Evolutionary conservation across 2,888 invertebrate species (phyloP).

Genomic region (Campaea margaritaria): DNA sequence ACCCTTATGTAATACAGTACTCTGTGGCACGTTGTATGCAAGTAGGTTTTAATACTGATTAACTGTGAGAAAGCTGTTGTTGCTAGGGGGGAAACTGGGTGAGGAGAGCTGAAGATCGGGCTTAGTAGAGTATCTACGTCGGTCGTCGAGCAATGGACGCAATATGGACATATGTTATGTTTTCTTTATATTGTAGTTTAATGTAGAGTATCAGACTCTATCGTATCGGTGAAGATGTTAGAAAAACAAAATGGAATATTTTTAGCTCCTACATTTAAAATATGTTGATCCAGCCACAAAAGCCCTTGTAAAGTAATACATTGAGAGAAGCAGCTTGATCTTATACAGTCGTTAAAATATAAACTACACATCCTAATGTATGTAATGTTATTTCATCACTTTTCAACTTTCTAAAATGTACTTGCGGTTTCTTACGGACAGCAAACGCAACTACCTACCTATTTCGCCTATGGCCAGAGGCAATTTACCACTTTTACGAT

Average conservation of each 20-base stretch:
- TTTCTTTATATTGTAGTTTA: too few relatives aligned
- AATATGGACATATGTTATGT: too few relatives aligned
- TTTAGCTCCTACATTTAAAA: too few relatives aligned
- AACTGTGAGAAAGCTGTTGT: conserved; percentile 44
- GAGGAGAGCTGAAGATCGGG: too few relatives aligned
- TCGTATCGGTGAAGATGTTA: too few relatives aligned
- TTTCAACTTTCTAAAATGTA: background rate
- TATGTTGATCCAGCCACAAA: too few relatives aligned
- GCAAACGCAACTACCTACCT: too few relatives aligned
- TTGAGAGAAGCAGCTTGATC: background rate
- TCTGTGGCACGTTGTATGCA: conserved; percentile 56
- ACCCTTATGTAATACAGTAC: conserved; percentile 65
- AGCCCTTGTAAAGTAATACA: background rate
- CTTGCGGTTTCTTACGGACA: background rate
- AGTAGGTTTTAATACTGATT: conserved; percentile 56
- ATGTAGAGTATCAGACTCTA: too few relatives aligned
- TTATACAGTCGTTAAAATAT: background rate
- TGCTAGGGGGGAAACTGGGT: background rate
- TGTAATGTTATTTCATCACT: background rate
- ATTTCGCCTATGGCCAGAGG: background rate
- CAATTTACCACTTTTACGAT: conserved; percentile 5
- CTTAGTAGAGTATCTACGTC: too few relatives aligned
- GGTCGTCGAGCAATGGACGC: too few relatives aligned
- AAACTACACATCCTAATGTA: background rate
- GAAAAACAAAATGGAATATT: too few relatives aligned